These are phyloP conservation scores for Dasyornis broadbenti DNA, from an alignment of 2,113 vertebrate species.

Conservation along the genomic window DNA sequence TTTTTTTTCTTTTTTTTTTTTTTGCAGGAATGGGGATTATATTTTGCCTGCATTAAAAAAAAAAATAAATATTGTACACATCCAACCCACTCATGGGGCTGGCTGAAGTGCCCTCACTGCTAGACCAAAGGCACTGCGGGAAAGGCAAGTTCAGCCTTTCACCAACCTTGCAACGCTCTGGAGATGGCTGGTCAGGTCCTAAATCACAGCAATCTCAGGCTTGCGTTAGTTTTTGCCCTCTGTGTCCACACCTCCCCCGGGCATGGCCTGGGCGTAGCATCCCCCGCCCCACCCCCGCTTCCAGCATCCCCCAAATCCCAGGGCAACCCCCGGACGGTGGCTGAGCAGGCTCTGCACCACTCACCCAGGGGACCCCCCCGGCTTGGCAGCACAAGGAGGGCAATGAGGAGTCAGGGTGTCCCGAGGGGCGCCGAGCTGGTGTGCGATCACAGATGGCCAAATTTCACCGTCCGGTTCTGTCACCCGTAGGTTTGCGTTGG, in stretches of 20 bases:
- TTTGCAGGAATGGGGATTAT: constrained; percentile 46
- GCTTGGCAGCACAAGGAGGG: background rate
- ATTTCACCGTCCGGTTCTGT: background rate
- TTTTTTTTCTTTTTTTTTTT: background rate
- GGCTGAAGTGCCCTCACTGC: constrained; percentile 49
- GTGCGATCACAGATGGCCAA: background rate
- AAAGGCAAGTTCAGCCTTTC: constrained; percentile 4
- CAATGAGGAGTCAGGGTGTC: background rate
- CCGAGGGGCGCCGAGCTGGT: background rate
- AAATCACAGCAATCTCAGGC: constrained; percentile 50
- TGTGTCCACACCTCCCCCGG: background rate
- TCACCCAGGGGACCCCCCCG: background rate
- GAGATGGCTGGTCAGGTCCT: constrained; percentile 41
- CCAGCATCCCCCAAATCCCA: background rate
- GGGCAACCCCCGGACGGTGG: background rate
- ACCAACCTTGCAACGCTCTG: background rate
- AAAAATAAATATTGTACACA: background rate
- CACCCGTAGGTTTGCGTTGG: background rate
- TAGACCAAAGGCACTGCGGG: constrained; percentile 51
- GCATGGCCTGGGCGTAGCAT: background rate
- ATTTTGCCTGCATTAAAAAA: constrained; percentile 54
- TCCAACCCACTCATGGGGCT: background rate
- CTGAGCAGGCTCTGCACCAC: constrained; percentile 44
- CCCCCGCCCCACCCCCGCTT: background rate
- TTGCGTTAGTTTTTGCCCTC: background rate